Base-by-base conservation (phyloP, 2,888 invertebrate genomes). In the Oscheius sp. region DNA sequence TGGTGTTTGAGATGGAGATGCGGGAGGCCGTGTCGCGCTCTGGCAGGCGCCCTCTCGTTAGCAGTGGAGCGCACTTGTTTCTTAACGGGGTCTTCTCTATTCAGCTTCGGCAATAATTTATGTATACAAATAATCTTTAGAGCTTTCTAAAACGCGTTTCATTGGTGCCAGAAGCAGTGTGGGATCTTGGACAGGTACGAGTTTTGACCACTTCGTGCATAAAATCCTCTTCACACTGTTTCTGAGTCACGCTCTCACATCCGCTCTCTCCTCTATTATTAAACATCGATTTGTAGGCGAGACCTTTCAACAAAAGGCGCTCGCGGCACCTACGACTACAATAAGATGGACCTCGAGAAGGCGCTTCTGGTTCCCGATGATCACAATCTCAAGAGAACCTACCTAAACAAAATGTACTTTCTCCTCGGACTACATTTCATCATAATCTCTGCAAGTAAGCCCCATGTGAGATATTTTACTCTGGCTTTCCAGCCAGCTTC, bases 1-100 rank as follows among this genome's bases (percentile, higher is more conserved):
- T 60, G 63, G 48, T 63, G 63, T 63, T 63, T 63, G 63, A 63
- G 63, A 63, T 48, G 50, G 50, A 63, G 33, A 47, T 47, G 63
- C 63, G 63, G 47, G 47, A 63, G 63, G 63, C 63, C 63, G 63
- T 63, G 63, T 63, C 63, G 63, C 63, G 48, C 42, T 42, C 42
- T 5, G 42, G 42, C 3, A 63, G 11, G 48, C 21, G 48, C 63
- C 48, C 63, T 47, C 63, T 63, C 63, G 21, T 7, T 63, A 29
- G 47, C 63, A 11, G 7, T 63, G 47, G 63, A 48, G 63, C 63
- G 50, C 63, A 48, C 10, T 63, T 63, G 48, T 63, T 63, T 7
- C 42, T 63, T 63, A 47, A 63, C 48, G 63, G 63, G n/a, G 21
- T 21, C 32, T 42, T 10, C 11, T 21, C 21, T 63, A 50, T 63